Conservation (phyloP, 2,113 vertebrate genomes). For the Tamias sibiricus region DNA sequence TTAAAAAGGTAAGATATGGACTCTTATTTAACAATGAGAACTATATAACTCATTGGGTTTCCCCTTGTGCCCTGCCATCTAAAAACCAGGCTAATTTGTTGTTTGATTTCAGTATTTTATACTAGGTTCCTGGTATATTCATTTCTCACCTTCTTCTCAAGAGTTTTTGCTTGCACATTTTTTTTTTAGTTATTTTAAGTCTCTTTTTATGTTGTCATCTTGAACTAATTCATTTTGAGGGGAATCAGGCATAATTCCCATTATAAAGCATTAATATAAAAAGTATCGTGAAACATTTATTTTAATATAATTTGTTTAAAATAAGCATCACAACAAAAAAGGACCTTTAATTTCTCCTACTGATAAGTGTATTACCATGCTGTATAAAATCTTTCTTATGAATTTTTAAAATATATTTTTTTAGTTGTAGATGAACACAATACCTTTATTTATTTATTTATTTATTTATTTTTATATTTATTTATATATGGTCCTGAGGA, state of each 20-base stretch:
- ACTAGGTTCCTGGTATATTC: background rate
- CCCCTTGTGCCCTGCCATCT: background rate
- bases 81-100: conserved; percentile 19
- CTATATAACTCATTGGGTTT: background rate
- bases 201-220: conserved; percentile 38
- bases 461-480: no score
- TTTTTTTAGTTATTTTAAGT: background rate
- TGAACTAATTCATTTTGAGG: background rate
- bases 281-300: conserved; percentile 7
- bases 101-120: background rate
- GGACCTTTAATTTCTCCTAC: conserved; percentile 46
- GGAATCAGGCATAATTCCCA: conserved; percentile 6
- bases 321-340: background rate
- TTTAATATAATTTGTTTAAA: conserved; percentile 9
- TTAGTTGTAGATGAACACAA: no score
- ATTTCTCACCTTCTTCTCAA: conserved; percentile 1
- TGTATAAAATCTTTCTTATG: conserved; percentile 16
- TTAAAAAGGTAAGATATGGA: background rate
- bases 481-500: no score
- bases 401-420: no score
- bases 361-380: background rate
- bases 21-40: conserved; percentile 4
- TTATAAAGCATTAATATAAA: conserved; percentile 8
- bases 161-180: background rate
- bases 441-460: no score